These are phyloP conservation scores for Micrasema longulum DNA, from an alignment of 1,140 invertebrate genomes.

Conservation along the genomic window DNA sequence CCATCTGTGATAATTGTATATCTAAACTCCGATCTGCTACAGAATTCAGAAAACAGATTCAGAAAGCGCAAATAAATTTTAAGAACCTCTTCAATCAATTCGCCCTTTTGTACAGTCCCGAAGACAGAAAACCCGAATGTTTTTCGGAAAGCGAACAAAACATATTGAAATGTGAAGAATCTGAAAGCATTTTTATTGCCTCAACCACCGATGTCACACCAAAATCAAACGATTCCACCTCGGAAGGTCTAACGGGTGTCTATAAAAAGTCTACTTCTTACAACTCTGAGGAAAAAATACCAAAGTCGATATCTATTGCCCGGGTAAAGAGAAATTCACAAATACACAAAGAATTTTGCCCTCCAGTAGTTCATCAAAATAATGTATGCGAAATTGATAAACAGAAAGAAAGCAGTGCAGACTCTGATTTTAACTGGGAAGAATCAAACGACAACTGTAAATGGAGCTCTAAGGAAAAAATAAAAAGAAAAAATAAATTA, in stretches of 20 bases:
- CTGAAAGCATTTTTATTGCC: background rate
- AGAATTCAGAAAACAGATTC: slow-evolving; percentile 13
- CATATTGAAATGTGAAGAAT: background rate
- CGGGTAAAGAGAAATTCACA: background rate
- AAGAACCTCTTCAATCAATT: slow-evolving; percentile 14
- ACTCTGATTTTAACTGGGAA: slow-evolving; percentile 13
- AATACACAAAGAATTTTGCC: background rate
- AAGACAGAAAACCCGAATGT: slow-evolving; percentile 9
- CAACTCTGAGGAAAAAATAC: background rate
- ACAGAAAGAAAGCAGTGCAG: background rate
- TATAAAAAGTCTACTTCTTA: background rate
- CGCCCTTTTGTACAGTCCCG: slow-evolving; percentile 6
- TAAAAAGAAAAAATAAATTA: too few species aligned
- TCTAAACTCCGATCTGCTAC: background rate
- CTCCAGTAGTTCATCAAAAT: background rate
- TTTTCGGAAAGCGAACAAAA: background rate
- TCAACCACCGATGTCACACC: background rate
- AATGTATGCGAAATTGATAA: background rate
- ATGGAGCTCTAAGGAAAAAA: too few species aligned
- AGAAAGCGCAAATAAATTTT: slow-evolving; percentile 8
- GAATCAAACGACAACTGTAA: background rate
- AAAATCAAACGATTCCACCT: background rate
- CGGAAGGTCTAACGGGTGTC: background rate
- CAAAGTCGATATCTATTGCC: background rate
- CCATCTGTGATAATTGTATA: slow-evolving; percentile 15